Conservation (phyloP, 2,797 vertebrate genomes). For the Pitangus sulphuratus region DNA sequence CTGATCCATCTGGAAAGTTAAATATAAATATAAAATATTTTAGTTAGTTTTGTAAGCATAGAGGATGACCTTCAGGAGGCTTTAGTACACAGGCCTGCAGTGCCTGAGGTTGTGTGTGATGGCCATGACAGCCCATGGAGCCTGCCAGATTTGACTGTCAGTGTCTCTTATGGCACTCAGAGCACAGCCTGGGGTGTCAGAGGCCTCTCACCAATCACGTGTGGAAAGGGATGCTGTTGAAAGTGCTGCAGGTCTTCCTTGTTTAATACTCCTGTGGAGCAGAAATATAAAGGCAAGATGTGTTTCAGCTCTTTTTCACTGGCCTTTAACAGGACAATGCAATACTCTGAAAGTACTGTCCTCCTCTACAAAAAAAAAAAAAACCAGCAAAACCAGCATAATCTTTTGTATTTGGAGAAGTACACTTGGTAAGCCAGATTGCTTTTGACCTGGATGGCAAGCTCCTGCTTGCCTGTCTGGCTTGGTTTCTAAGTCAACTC, state of each 20-base stretch:
- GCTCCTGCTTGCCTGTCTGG: not conserved
- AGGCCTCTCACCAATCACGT: rapidly evolving
- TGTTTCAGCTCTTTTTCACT: not conserved
- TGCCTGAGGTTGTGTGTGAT: not conserved
- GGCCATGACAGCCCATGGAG: not conserved
- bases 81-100: not conserved
- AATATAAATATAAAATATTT: not conserved
- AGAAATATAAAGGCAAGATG: not conserved
- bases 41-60: not conserved
- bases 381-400: not conserved
- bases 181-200: not conserved
- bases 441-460: not conserved
- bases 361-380: not conserved
- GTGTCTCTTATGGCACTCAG: rapidly evolving
- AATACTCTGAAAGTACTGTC: not conserved
- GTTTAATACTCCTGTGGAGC: not conserved
- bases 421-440: not conserved
- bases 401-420: not conserved
- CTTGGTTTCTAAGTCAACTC: not conserved
- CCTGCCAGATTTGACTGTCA: rapidly evolving
- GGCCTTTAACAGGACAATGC: not conserved
- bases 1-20: not conserved
- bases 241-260: not conserved
- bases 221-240: not conserved
- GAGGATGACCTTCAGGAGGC: not conserved